Evolutionary conservation across 2,888 invertebrate genomes (phyloP), one percentile per base, ranked within the genome.

Genomic region (Acleris emargana): DNA sequence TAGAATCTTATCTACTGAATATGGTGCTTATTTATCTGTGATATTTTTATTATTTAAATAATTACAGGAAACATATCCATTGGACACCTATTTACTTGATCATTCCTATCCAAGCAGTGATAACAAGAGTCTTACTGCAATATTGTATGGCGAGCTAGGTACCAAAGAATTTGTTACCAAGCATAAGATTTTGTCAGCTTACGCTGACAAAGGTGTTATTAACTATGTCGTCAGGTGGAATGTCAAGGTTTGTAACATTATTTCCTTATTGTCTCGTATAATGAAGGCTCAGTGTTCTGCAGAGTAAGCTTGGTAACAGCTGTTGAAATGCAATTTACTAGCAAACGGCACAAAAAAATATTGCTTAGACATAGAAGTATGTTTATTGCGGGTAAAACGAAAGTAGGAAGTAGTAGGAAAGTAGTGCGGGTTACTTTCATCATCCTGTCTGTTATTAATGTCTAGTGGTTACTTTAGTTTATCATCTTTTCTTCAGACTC

Each of bases 91-190:
- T 78, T 94, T 95, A 67, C 93, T 97, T 68, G 98, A 99, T 87
- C 98, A 98, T 79, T 94, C 96, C 71, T 98, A 95, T 84, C 97
- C 97, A 11, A 95, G 95, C 60, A 95, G 95, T 69, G 95, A 95
- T 75, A 95, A 96, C 77, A 94, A 94, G 69, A 94, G 94, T 63
- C 86, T 95, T 50, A 94, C 95, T 45, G 95, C 97, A 22, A 94
- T 99, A 62, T 91, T 99, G 20, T 99, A 99, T 90, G 98, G 97
- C 54, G 96, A 98, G 87, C 91, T 99, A 64, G 98, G 98, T 4
- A 95, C 96, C 16, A 82, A 88, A 18, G 94, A 94, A 43, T 98
- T 99, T 83, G 86, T 93, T 4, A 81, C 91, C 25, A 96, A 97
- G 81, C 98, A 99, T 84, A 88, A 93, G 55, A 91, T 95, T 70